Evolutionary conservation across 2,888 invertebrate species (phyloP).

Genomic region (Drosophila lutescens): DNA sequence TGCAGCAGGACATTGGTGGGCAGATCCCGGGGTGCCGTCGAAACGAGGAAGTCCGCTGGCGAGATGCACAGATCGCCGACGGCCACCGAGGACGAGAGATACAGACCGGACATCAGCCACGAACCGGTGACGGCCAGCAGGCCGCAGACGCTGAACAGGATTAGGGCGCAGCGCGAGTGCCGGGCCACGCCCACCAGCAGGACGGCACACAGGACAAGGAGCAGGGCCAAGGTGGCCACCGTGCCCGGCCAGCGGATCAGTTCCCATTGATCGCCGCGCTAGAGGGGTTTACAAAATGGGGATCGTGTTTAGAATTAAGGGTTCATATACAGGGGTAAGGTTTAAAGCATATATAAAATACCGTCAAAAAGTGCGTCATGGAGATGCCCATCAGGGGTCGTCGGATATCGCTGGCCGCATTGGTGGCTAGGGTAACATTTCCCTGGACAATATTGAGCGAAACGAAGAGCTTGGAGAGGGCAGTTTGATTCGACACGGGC

Average conservation of each 20-base stretch:
- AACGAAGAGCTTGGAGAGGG: constrained; percentile 89
- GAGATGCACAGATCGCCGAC: constrained; percentile 93
- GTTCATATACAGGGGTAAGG: constrained; percentile 35
- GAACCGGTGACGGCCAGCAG: constrained; percentile 94
- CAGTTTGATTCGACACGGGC: constrained; percentile 91
- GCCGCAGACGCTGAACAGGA: constrained; percentile 94
- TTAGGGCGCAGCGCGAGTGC: constrained; percentile 94
- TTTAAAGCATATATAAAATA: constrained; percentile 36
- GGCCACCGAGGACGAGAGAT: constrained; percentile 93
- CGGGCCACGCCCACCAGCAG: constrained; percentile 94
- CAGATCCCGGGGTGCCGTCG: constrained; percentile 86
- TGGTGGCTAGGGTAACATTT: constrained; percentile 90
- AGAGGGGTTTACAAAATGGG: constrained; percentile 21
- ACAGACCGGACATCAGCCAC: constrained; percentile 94
- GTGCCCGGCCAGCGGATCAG: constrained; percentile 94
- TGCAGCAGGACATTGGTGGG: constrained; percentile 89
- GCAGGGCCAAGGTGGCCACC: constrained; percentile 93
- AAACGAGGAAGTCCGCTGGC: constrained; percentile 92
- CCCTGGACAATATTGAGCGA: constrained; percentile 89
- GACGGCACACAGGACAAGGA: constrained; percentile 94
- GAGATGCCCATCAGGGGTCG: constrained; percentile 89
- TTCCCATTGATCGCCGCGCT: constrained; percentile 91
- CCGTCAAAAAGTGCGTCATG: constrained; percentile 86
- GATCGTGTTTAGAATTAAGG: background rate
- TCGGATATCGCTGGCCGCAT: constrained; percentile 91